Conservation (phyloP, 2,888 invertebrate species). For the Anthrax anthrax region DNA sequence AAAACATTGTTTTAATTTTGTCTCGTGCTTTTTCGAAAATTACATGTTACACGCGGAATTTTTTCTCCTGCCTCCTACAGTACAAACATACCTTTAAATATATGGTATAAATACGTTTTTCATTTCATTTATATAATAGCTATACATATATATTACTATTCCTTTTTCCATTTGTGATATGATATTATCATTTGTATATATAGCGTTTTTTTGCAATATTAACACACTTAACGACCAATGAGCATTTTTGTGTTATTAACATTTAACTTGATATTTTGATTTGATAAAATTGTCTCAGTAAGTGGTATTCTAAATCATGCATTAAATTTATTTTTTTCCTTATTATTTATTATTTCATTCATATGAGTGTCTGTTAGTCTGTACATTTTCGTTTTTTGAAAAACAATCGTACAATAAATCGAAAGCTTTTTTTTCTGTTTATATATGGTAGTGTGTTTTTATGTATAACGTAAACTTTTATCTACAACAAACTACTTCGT, state of each 20-base stretch:
- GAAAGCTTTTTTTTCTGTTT: too few relatives aligned
- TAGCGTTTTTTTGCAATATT: not conserved
- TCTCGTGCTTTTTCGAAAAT: too few relatives aligned
- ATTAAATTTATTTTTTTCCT: not conserved
- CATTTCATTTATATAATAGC: too few relatives aligned
- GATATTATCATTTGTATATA: not conserved
- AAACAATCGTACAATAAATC: constrained; percentile 3
- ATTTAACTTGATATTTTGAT: constrained; percentile 4
- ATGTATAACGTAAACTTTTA: too few relatives aligned
- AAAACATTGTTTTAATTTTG: too few relatives aligned
- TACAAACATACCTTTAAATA: too few relatives aligned
- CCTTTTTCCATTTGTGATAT: too few relatives aligned
- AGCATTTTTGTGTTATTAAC: constrained; percentile 3
- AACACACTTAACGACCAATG: constrained; percentile 1
- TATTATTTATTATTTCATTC: not conserved
- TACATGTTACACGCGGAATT: too few relatives aligned
- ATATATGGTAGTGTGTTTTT: too few relatives aligned
- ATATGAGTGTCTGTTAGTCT: constrained; percentile 3
- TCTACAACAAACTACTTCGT: constrained; percentile 1
- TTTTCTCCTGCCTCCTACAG: too few relatives aligned
- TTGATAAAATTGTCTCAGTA: not conserved
- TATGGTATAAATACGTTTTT: too few relatives aligned
- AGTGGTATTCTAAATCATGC: constrained; percentile 5
- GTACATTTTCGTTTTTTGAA: not conserved
- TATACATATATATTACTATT: too few relatives aligned